Evolutionary conservation across 2,888 invertebrate species (phyloP).

Genomic region (Pomacea canaliculata): DNA sequence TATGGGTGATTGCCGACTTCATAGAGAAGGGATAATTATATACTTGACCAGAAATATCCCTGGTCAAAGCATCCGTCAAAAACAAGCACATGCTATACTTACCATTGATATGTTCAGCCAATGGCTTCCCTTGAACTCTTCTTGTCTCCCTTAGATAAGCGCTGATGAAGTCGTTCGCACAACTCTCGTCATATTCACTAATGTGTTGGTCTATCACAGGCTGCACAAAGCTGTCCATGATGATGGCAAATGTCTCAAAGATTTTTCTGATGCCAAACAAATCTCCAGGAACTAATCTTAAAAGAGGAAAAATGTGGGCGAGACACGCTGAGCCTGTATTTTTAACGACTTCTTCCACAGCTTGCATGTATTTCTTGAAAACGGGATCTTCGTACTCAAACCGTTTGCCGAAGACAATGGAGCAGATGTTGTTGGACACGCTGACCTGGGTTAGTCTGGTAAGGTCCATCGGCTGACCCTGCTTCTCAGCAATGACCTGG

Average conservation of each 20-base stretch:
- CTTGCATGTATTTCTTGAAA: background rate
- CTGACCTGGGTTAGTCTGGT: background rate
- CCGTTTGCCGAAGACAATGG: constrained; percentile 24
- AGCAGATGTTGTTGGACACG: constrained; percentile 21
- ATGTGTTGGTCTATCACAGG: background rate
- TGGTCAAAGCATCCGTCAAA: no score
- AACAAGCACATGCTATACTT: no score
- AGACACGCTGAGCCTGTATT: background rate
- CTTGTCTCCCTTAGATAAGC: background rate
- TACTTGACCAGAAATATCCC: no score
- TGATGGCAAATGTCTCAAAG: background rate
- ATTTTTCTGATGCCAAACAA: background rate
- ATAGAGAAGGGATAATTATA: no score
- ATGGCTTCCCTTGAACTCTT: background rate
- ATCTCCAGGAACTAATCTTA: background rate
- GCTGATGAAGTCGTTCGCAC: background rate
- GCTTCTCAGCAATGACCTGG: background rate
- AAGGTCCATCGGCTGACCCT: background rate
- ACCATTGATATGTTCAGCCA: background rate
- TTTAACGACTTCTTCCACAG: background rate
- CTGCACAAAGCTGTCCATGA: background rate
- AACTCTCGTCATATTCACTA: background rate
- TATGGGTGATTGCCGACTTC: no score
- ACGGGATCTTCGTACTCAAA: constrained; percentile 25
- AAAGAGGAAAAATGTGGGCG: background rate